These are phyloP conservation scores for Callitettix versicolor DNA, from an alignment of 1,140 invertebrate genomes.

Conservation along the genomic window DNA sequence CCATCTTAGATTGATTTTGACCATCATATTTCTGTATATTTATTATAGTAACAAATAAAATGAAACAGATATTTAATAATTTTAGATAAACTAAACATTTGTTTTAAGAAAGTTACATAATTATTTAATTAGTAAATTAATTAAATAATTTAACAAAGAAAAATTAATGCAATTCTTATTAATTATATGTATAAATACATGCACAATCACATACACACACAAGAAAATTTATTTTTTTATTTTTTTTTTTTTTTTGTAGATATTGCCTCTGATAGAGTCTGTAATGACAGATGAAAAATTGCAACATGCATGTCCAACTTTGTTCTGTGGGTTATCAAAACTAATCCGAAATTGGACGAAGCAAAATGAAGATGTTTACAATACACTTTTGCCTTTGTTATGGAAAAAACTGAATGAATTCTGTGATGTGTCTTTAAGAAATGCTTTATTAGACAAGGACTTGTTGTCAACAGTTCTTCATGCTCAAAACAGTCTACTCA, in stretches of 20 bases:
- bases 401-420: neutral
- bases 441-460: neutral
- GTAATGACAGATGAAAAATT: constrained; percentile 7
- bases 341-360: neutral
- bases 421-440: neutral
- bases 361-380: neutral
- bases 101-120: no score
- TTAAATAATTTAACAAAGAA: no score
- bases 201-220: no score
- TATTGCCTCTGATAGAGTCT: constrained; percentile 10
- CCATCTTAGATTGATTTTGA: no score
- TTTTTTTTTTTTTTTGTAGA: constrained; percentile 8
- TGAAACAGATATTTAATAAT: no score
- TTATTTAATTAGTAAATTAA: no score
- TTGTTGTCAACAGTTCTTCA: neutral
- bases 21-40: no score
- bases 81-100: no score
- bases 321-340: neutral
- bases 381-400: neutral
- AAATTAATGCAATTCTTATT: no score
- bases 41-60: no score
- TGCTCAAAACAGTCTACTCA: constrained; percentile 1
- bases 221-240: no score
- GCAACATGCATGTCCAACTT: neutral
- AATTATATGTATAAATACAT: no score